Percentiles rank a stretch among this genome's conserved stretches.
Evolutionary conservation across 2,888 invertebrate genomes (phyloP).

Genomic region (Rhimphoctona megacephalus): DNA sequence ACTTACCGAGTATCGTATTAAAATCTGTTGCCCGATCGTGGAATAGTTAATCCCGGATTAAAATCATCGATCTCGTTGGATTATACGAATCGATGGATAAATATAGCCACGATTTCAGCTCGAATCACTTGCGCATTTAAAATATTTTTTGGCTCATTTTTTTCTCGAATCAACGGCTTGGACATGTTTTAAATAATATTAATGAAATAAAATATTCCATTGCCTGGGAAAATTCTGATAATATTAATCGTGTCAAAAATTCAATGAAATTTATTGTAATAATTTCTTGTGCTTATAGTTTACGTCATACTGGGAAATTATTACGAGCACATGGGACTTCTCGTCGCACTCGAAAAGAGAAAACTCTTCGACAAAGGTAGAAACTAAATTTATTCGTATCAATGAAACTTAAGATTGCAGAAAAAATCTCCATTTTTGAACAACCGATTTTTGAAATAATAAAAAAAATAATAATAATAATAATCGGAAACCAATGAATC

Average conservation of each 20-base stretch:
- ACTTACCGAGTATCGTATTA: background rate
- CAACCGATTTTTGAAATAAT: background rate
- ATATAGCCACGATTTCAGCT: background rate
- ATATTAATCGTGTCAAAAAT: background rate
- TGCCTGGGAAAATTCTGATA: background rate
- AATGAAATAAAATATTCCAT: background rate
- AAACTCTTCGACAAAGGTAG: slow-evolving; percentile 93
- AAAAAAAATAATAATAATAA: too few relatives aligned
- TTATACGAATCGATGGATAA: background rate
- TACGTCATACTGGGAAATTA: slow-evolving; percentile 96
- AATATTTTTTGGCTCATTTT: background rate
- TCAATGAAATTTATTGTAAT: slow-evolving; percentile 13
- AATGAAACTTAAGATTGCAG: background rate
- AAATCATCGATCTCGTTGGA: slow-evolving; percentile 31
- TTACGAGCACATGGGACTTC: slow-evolving; percentile 96
- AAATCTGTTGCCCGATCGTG: slow-evolving; percentile 1
- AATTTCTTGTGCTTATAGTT: slow-evolving; percentile 88
- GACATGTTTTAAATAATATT: background rate
- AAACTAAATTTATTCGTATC: slow-evolving; percentile 10
- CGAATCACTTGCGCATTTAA: background rate
- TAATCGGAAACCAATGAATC: too few relatives aligned
- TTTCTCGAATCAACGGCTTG: background rate
- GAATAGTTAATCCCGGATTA: slow-evolving; percentile 16
- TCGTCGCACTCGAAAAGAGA: slow-evolving; percentile 93
- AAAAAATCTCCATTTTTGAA: background rate